Conservation (phyloP, 2,888 invertebrate genomes). For the Anaspis maculata region DNA sequence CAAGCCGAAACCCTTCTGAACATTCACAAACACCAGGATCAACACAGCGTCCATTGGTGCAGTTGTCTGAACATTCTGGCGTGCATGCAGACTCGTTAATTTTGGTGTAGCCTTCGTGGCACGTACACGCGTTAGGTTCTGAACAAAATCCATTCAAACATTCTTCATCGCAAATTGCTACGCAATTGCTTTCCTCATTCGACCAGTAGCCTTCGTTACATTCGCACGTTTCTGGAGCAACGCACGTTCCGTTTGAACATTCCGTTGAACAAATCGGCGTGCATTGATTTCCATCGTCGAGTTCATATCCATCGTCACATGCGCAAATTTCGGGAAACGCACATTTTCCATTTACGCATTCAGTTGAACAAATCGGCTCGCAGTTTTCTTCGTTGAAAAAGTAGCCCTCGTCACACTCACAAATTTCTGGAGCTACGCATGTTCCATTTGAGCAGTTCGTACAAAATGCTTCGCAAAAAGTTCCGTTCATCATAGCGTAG, state of each 20-base stretch:
- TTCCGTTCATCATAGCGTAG: no score
- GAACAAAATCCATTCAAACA: neutral
- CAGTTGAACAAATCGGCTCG: slow-evolving; percentile 19
- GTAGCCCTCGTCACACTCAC: slow-evolving; percentile 18
- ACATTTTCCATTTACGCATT: slow-evolving; percentile 40
- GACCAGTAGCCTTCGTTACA: slow-evolving; percentile 5
- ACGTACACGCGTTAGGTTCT: neutral
- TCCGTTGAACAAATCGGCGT: slow-evolving; percentile 1
- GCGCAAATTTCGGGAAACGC: slow-evolving; percentile 18
- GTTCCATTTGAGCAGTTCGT: slow-evolving; percentile 16
- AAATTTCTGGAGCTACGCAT: slow-evolving; percentile 16
- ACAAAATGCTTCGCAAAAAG: no score
- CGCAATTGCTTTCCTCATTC: slow-evolving; percentile 3
- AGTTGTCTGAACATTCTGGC: neutral
- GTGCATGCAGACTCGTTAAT: neutral
- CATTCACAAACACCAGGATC: neutral
- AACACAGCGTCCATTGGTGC: neutral
- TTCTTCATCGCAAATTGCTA: neutral
- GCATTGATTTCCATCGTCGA: slow-evolving; percentile 2
- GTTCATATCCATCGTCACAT: slow-evolving; percentile 16
- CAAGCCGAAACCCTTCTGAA: no score
- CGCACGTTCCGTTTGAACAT: slow-evolving; percentile 2
- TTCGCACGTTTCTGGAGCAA: slow-evolving; percentile 1
- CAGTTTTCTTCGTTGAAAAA: slow-evolving; percentile 6
- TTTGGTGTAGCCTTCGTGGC: neutral